A percentile compares a stretch with the other conserved stretches of the same genome.
Conservation (phyloP, 2,113 vertebrate genomes). For the Equus quagga region DNA sequence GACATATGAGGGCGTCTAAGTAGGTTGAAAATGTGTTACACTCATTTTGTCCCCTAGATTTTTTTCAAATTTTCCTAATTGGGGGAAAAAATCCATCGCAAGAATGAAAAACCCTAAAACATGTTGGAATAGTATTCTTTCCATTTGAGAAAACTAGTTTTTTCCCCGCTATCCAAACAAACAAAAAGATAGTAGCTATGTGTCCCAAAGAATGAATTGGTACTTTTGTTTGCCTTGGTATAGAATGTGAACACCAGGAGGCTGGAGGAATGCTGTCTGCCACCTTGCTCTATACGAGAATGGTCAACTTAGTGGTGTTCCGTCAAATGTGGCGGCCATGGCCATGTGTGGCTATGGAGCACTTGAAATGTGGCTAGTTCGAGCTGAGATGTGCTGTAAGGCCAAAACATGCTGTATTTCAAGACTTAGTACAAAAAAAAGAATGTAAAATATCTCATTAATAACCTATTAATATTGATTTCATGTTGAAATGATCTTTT, state of each 20-base stretch:
- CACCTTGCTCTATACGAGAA: background rate
- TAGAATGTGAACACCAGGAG: background rate
- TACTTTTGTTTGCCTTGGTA: background rate
- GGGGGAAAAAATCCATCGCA: background rate
- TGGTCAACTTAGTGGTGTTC: background rate
- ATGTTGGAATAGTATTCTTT: background rate
- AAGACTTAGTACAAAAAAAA: background rate
- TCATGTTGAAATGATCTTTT: background rate
- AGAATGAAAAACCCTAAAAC: background rate
- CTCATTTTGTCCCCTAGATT: conserved; percentile 51
- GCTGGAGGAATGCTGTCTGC: background rate
- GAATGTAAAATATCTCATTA: background rate
- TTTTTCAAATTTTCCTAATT: background rate
- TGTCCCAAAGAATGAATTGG: background rate
- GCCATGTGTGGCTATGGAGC: background rate
- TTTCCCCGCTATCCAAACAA: background rate
- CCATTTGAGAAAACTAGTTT: background rate
- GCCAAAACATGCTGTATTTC: background rate
- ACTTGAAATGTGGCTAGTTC: background rate
- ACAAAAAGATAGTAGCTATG: background rate
- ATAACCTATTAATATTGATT: conserved; percentile 13
- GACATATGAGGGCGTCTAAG: background rate
- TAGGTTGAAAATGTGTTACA: conserved; percentile 57
- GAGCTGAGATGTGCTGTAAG: background rate
- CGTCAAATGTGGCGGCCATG: background rate